These are phyloP conservation scores for Paramormyrops kingsleyae DNA, from an alignment of 2,113 vertebrate genomes.

Conservation along the genomic window DNA sequence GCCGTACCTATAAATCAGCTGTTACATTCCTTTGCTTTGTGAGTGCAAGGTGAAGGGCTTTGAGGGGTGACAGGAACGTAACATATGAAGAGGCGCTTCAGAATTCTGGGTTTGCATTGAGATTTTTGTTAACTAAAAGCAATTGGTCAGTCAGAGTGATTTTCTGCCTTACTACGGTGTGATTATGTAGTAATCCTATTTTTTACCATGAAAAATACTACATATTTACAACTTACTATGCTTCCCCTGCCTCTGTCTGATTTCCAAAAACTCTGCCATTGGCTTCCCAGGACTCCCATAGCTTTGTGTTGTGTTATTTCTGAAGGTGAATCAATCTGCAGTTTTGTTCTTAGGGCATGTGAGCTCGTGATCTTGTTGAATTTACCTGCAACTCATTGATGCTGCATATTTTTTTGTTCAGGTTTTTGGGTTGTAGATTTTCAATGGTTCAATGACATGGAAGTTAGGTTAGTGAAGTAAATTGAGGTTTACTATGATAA, in stretches of 20 bases:
- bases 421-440: background rate
- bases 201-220: background rate
- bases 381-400: background rate
- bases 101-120: background rate
- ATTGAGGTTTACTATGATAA: background rate
- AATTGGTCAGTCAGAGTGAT: background rate
- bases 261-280: background rate
- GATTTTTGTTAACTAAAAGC: background rate
- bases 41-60: background rate
- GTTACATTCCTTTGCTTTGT: background rate
- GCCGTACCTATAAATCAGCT: background rate
- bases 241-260: background rate
- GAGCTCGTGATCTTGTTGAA: background rate
- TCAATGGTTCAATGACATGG: background rate
- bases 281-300: background rate
- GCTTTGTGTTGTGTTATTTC: background rate
- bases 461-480: background rate
- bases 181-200: background rate
- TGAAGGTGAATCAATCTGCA: background rate
- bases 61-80: background rate
- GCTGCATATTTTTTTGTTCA: background rate
- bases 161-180: background rate
- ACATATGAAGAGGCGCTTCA: background rate
- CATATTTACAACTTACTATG: background rate
- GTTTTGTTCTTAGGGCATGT: background rate